phyloP scores from a whole-genome alignment of 2,888 invertebrate species.

The Andricus curvator region DNA sequence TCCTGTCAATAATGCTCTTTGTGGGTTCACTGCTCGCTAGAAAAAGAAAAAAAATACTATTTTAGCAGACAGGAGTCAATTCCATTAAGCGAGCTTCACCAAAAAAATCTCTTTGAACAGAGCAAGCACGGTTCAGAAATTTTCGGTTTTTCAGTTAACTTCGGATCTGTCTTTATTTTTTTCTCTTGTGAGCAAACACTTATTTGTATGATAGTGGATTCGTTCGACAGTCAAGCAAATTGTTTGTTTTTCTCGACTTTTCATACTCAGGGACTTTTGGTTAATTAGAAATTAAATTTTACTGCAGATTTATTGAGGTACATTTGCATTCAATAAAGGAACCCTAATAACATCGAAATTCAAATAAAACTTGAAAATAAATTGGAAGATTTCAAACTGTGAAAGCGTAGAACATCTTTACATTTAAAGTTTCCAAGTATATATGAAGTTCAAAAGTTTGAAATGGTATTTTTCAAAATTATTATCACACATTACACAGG shows the following conservation, averaged over 20 bases:
- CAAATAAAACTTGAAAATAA: no score
- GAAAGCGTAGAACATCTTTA: no score
- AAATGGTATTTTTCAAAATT: neutral
- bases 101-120: slow-evolving; percentile 20
- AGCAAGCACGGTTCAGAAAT: slow-evolving; percentile 11
- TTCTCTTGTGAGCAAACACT: neutral
- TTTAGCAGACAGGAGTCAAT: slow-evolving; percentile 29
- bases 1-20: slow-evolving; percentile 27
- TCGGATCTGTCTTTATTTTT: slow-evolving; percentile 27
- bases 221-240: neutral
- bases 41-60: slow-evolving; percentile 20
- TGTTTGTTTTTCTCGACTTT: neutral
- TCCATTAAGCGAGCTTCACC: slow-evolving; percentile 27
- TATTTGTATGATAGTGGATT: neutral
- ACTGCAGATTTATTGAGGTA: neutral
- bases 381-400: no score
- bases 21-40: slow-evolving; percentile 16
- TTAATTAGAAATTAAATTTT: neutral
- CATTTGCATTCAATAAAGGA: no score
- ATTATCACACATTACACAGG: no score
- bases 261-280: neutral
- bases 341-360: no score
- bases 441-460: neutral
- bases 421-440: no score
- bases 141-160: slow-evolving; percentile 37